Percentiles rank a stretch among this genome's conserved stretches.
Evolutionary conservation across 2,797 vertebrate genomes (phyloP).

Genomic region (Iguana delicatissima): DNA sequence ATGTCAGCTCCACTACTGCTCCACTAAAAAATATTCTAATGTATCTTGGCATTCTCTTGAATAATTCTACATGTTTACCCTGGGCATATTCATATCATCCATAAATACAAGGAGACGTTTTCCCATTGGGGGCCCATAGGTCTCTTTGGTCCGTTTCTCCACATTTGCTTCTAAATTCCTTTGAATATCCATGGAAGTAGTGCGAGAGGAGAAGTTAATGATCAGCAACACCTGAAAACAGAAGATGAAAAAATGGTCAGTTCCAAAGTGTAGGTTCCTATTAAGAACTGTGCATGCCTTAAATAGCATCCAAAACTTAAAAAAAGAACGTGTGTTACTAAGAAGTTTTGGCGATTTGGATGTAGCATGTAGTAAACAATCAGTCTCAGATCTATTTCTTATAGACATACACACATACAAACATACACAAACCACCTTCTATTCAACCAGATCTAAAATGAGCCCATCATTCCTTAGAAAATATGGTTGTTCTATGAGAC

Average conservation of each 20-base stretch:
- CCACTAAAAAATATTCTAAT: background rate
- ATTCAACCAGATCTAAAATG: background rate
- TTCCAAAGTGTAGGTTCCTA: background rate
- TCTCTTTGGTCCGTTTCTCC: slow-evolving; percentile 95
- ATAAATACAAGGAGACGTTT: slow-evolving; percentile 94
- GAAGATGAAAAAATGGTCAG: background rate
- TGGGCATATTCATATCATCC: slow-evolving; percentile 98
- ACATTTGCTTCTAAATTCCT: slow-evolving; percentile 94
- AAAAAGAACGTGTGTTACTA: too few species aligned
- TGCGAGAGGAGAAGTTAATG: slow-evolving; percentile 95
- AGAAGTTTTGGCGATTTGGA: background rate
- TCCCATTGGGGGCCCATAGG: slow-evolving; percentile 92
- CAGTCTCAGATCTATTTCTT: background rate
- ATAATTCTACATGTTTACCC: slow-evolving; percentile 76
- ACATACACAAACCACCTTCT: background rate
- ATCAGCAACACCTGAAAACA: slow-evolving; percentile 85
- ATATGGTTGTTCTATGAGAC: background rate
- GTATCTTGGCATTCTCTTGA: background rate
- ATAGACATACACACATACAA: background rate
- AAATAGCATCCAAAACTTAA: too few species aligned
- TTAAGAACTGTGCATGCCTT: background rate
- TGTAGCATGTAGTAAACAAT: background rate
- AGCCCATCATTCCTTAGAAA: background rate
- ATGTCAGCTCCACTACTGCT: too few species aligned
- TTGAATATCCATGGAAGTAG: slow-evolving; percentile 95